Evolutionary conservation across 2,888 invertebrate genomes (phyloP), one percentile per base, ranked within the genome.

Genomic region (Marronus borbonicus): DNA sequence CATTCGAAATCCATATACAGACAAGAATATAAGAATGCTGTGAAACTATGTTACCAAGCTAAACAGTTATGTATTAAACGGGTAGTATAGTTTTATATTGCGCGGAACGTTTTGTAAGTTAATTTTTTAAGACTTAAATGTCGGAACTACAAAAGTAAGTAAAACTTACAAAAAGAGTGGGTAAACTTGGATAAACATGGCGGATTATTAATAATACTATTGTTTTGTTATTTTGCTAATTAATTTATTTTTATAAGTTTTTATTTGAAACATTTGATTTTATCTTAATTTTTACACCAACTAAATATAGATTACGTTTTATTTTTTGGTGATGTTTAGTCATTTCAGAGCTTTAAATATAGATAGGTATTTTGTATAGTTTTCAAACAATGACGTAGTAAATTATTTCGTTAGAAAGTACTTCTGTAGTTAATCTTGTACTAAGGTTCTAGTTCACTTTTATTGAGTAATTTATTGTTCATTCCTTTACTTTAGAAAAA

Each of bases 1-100:
- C 90, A 92, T 93, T 88, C 90, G 91, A 85, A 93, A 92, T 84
- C 93, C 93, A 79, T 91, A 90, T 88, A 90, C 92, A 80, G 92
- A 93, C 89, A 92, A 91, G 87, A 92, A 92, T 86, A 90, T 92
- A 88, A 89, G 91, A 87, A 91, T 92, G 90, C 88, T 92, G 89
- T 92, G 89, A 91, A 83, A 81, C 65, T 72, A 72, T 65, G 69
- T 76, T 80, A 78, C 78, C 78, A 50, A 78, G 58, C 58, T 65
- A 76, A 55, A 66, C 49, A 55, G 66, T 55, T 69, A 55, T 65
- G 20, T 44, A 39, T 74, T 78, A 78, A 78, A 78, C 75, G 75
- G 75, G 78, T 78, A 78, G 78, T 78, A 66, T 78, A 78, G 75
- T 77, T 77, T 70, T 70, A 72, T 77, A 72, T 20, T 36, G 72